Evolutionary conservation across 2,797 vertebrate species (phyloP), one percentile per base, ranked within the genome.

Genomic region (Spinus olivaceus): DNA sequence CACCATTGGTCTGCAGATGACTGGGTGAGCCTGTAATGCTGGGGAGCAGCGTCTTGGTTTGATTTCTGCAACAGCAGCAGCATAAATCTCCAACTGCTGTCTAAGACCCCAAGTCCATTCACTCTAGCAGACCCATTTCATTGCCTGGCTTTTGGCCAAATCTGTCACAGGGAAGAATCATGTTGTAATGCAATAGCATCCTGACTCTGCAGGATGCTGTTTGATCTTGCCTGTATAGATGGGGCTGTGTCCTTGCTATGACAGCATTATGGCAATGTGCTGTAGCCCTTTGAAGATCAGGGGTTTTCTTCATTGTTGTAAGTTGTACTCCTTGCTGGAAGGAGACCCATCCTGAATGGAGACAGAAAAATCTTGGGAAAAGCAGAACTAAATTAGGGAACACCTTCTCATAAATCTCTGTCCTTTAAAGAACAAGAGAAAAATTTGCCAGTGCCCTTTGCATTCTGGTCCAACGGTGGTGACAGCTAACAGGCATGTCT

Each of bases 111-210:
- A 90, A 61, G 85, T 94, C 91, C 88, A 53, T 71, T 81, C 85
- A 79, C 44, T 92, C 37, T 0, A 92, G 61, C 63, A 96, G 92
- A 73, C 59, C 61, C 51, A 63, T 86, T 96, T 93, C 83, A 60
- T 42, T 79, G 82, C 22, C 59, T 96, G 95, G 92, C 81, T 93
- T 90, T 92, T 88, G 47, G 84, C 95, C 96, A 96, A 65, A 22
- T 70, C 84, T 96, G 85, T 92, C 91, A 72, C 3, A 1, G 73
- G 59, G 70, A 92, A 95, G 94, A 94, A 79, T 92, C 92, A 90
- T 93, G 69, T 50, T 94, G 92, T 90, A 96, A 96, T 56, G 89
- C 79, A 96, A 96, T 92, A 96, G 86, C 76, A 93, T 82, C 84
- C 70, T 92, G 86, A 51, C 85, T 86, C 85, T 84, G 80, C 73